A percentile compares a stretch with the other conserved stretches of the same genome.
Conservation (phyloP, 2,888 invertebrate genomes). For the Clistopyga incitator region DNA sequence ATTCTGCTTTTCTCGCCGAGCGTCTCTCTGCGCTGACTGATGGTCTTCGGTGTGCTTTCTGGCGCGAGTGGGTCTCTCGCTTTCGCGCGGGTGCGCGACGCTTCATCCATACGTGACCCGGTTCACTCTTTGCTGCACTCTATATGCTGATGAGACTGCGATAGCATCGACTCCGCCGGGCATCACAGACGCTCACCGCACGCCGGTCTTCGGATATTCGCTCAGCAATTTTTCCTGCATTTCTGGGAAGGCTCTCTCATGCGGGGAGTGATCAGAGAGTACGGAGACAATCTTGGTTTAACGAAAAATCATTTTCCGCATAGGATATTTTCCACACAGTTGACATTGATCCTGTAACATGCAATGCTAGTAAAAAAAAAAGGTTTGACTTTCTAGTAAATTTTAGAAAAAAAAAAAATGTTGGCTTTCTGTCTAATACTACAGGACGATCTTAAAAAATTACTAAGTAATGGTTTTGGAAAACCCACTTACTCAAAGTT, state of each 20-base stretch:
- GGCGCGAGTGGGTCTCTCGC: constrained; percentile 51
- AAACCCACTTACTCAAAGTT: no score
- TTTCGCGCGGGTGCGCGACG: constrained; percentile 60
- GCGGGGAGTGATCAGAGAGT: background rate
- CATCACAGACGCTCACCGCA: constrained; percentile 31
- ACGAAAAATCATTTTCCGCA: background rate
- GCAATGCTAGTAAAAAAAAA: no score
- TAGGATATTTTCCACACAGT: background rate
- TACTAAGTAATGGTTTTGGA: no score
- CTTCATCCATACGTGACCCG: constrained; percentile 70
- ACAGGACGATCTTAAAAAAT: no score
- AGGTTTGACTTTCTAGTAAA: no score
- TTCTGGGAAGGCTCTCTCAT: constrained; percentile 10
- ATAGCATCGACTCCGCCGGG: constrained; percentile 60
- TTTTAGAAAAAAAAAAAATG: no score
- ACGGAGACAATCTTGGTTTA: background rate
- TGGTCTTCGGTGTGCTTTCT: constrained; percentile 74
- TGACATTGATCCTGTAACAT: background rate
- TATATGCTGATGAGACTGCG: constrained; percentile 80
- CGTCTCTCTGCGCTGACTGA: constrained; percentile 78
- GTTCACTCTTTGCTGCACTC: constrained; percentile 76
- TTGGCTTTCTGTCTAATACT: no score
- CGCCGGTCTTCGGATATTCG: constrained; percentile 33
- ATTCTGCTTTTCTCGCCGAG: constrained; percentile 56
- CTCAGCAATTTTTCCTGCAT: constrained; percentile 52